These are phyloP conservation scores for Torymus tubicola DNA, from an alignment of 2,888 invertebrate genomes.

Conservation along the genomic window DNA sequence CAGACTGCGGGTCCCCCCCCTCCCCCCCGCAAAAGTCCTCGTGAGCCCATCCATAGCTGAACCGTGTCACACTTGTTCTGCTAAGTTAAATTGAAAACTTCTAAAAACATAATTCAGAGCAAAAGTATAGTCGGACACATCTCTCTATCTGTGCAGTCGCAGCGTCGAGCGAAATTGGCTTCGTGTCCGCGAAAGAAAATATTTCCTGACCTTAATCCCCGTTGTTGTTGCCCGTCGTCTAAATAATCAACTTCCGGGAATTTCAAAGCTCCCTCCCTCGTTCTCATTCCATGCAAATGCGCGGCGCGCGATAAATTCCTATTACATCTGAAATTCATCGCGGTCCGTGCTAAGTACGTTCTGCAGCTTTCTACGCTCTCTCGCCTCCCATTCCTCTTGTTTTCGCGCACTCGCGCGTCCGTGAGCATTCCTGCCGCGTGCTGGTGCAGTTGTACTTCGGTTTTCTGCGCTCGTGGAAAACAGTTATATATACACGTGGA, in stretches of 20 bases:
- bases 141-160: neutral
- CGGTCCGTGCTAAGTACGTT: neutral
- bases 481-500: conserved; percentile 30
- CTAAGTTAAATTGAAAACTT: conserved; percentile 11
- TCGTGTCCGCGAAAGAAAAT: neutral
- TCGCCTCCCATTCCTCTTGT: neutral
- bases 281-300: conserved; percentile 35
- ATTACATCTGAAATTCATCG: conserved; percentile 57
- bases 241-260: conserved; percentile 39
- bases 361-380: no score
- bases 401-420: neutral
- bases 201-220: conserved; percentile 21
- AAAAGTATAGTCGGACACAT: neutral
- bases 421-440: neutral
- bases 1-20: no score
- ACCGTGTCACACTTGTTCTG: neutral
- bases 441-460: conserved; percentile 15
- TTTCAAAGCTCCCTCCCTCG: conserved; percentile 10
- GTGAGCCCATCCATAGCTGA: neutral
- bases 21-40: no score
- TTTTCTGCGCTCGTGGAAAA: conserved; percentile 8
- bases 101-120: no score
- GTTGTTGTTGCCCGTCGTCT: conserved; percentile 14
- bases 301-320: conserved; percentile 52
- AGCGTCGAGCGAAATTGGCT: conserved; percentile 29